Percentiles rank a stretch among this genome's conserved stretches.
Evolutionary conservation across 2,888 invertebrate species (phyloP).

Genomic region (Labia minor): DNA sequence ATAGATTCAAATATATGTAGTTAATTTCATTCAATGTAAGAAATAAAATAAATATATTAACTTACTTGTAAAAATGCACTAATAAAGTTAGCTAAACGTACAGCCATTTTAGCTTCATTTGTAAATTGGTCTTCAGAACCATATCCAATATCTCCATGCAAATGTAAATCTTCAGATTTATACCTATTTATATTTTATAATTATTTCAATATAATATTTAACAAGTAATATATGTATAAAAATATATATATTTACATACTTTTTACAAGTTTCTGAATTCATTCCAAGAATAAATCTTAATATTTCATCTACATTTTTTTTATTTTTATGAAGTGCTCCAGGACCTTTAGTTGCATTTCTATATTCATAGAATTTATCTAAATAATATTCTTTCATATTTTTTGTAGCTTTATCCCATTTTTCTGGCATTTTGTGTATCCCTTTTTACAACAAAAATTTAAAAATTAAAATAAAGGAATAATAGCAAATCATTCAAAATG

Average conservation of each 20-base stretch:
- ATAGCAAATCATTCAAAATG: slow-evolving; percentile 14
- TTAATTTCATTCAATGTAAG: slow-evolving; percentile 22
- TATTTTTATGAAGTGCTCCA: slow-evolving; percentile 50
- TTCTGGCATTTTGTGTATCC: slow-evolving; percentile 76
- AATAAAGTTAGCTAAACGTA: slow-evolving; percentile 90
- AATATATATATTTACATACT: slow-evolving; percentile 39
- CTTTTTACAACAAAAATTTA: slow-evolving; percentile 41
- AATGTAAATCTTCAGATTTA: slow-evolving; percentile 57
- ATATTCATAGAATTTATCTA: slow-evolving; percentile 64
- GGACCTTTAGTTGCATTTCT: slow-evolving; percentile 57
- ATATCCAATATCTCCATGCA: slow-evolving; percentile 78
- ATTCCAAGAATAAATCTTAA: slow-evolving; percentile 68
- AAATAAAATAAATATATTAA: too few relatives aligned
- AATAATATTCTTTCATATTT: slow-evolving; percentile 58
- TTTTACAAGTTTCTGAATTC: slow-evolving; percentile 47
- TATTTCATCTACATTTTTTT: slow-evolving; percentile 63
- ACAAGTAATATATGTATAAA: slow-evolving; percentile 15
- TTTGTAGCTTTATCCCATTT: slow-evolving; percentile 67
- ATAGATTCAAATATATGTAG: slow-evolving; percentile 2
- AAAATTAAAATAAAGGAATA: slow-evolving; percentile 19
- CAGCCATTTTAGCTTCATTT: slow-evolving; percentile 92
- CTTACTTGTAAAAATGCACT: slow-evolving; percentile 81
- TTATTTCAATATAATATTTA: slow-evolving; percentile 18
- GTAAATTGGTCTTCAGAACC: slow-evolving; percentile 82
- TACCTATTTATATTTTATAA: slow-evolving; percentile 46